Evolutionary conservation across 2,888 invertebrate genomes (phyloP).

Genomic region (Xanthia icteritia): DNA sequence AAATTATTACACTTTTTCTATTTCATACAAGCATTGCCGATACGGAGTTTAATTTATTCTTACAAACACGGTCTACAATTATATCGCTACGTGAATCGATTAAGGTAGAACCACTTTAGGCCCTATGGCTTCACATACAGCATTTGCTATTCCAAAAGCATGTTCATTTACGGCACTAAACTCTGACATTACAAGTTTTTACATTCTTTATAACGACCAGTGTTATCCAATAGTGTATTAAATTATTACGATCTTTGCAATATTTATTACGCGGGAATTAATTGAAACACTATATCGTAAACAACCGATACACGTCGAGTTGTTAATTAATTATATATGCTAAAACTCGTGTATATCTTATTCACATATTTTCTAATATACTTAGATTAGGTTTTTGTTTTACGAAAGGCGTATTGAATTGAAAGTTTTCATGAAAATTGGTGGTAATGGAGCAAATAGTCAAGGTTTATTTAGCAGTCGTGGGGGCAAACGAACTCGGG

Average conservation of each 20-base stretch:
- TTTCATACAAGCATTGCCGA: constrained; percentile 40
- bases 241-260: constrained; percentile 75
- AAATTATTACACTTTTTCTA: constrained; percentile 60
- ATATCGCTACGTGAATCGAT: constrained; percentile 66
- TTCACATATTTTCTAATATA: constrained; percentile 61
- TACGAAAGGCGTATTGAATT: constrained; percentile 31
- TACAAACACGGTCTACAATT: constrained; percentile 60
- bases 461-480: constrained; percentile 73
- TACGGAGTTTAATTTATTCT: constrained; percentile 63
- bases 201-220: constrained; percentile 64
- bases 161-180: constrained; percentile 68
- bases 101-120: constrained; percentile 57
- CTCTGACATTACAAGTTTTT: constrained; percentile 71
- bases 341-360: constrained; percentile 52
- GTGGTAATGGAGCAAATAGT: constrained; percentile 71
- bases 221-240: constrained; percentile 73
- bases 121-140: constrained; percentile 51
- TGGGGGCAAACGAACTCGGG: constrained; percentile 83
- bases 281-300: constrained; percentile 75
- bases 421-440: constrained; percentile 71
- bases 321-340: constrained; percentile 71
- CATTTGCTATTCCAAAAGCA: constrained; percentile 69
- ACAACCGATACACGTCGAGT: constrained; percentile 60
- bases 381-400: constrained; percentile 2
- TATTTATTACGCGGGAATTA: constrained; percentile 78